Evolutionary conservation across 1,140 invertebrate species (phyloP).

Genomic region (Ostrea edulis): DNA sequence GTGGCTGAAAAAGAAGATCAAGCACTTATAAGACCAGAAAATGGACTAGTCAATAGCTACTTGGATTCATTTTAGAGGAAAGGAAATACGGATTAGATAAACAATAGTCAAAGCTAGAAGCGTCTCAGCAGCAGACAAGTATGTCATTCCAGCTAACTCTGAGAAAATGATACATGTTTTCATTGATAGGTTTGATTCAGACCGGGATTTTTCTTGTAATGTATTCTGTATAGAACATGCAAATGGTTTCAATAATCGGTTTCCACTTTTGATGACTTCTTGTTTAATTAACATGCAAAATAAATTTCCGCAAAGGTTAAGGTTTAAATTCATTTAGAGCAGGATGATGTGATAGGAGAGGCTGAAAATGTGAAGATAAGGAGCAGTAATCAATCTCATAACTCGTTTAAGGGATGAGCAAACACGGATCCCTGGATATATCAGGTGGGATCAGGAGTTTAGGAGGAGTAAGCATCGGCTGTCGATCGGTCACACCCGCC

Average conservation of each 20-base stretch:
- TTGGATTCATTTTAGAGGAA: neutral
- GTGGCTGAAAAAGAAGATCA: constrained; percentile 39
- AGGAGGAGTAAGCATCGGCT: too few species aligned
- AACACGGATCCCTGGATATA: too few species aligned
- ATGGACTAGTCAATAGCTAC: neutral
- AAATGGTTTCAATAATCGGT: neutral
- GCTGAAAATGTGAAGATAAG: neutral
- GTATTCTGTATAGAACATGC: constrained; percentile 23
- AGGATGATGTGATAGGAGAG: constrained; percentile 27
- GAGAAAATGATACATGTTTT: constrained; percentile 48
- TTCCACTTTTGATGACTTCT: constrained; percentile 16
- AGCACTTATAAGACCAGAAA: neutral
- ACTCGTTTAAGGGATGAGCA: too few species aligned
- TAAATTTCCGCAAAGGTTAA: neutral
- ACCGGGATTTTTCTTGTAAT: neutral
- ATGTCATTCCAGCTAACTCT: constrained; percentile 6
- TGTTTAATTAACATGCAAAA: constrained; percentile 14
- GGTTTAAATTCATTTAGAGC: neutral
- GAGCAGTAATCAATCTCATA: constrained; percentile 21
- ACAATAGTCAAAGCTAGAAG: neutral
- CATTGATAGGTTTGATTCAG: neutral
- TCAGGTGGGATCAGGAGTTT: too few species aligned
- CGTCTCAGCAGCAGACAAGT: constrained; percentile 19
- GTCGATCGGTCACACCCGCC: too few species aligned
- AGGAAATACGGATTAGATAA: neutral